Conservation (phyloP, 1,140 invertebrate genomes). For the Acromyrmex charruanus region DNA sequence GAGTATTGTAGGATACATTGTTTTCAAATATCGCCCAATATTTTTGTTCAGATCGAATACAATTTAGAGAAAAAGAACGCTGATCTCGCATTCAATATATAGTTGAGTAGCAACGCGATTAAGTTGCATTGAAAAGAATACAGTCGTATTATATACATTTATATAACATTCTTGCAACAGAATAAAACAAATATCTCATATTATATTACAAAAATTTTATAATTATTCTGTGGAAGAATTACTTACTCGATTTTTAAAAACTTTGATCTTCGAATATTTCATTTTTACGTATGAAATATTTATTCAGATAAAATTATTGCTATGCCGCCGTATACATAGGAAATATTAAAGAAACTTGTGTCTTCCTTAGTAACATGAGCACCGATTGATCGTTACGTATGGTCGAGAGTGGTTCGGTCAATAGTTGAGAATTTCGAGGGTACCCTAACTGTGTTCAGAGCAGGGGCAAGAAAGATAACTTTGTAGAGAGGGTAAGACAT, state of each 20-base stretch:
- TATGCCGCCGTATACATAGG: background rate
- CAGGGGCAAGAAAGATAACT: slow-evolving; percentile 87
- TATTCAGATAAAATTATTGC: background rate
- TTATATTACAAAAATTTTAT: background rate
- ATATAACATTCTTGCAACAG: background rate
- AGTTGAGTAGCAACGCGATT: background rate
- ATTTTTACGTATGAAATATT: background rate
- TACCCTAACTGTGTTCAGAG: slow-evolving; percentile 80
- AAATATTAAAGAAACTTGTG: slow-evolving; percentile 51
- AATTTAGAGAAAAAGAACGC: background rate
- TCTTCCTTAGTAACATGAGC: slow-evolving; percentile 66
- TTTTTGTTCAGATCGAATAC: background rate
- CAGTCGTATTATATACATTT: background rate
- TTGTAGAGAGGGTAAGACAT: slow-evolving; percentile 85
- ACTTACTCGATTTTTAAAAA: background rate
- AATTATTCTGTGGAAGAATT: background rate
- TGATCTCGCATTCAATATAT: background rate
- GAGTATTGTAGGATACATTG: background rate
- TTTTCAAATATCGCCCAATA: background rate
- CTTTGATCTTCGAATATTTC: background rate
- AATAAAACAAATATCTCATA: background rate
- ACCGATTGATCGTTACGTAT: slow-evolving; percentile 75
- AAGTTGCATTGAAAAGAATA: background rate
- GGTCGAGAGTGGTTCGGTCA: slow-evolving; percentile 81
- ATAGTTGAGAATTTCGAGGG: slow-evolving; percentile 82